These are phyloP conservation scores for Hedychridium roseum DNA, from an alignment of 2,888 invertebrate genomes.

Conservation along the genomic window DNA sequence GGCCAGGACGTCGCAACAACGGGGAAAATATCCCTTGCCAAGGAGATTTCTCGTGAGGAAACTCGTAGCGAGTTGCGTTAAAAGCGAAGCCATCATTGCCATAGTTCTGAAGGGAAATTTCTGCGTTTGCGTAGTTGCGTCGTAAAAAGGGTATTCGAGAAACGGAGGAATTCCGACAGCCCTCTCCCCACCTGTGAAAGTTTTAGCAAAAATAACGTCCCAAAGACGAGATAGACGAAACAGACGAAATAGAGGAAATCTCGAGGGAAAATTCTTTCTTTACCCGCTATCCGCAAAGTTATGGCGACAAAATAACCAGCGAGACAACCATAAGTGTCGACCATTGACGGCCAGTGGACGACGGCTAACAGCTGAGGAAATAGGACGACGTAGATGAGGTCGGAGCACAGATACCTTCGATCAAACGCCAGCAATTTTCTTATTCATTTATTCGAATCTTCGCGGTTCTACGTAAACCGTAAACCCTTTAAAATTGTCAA, in stretches of 20 bases:
- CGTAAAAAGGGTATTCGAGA: conserved; percentile 68
- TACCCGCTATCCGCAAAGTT: conserved; percentile 65
- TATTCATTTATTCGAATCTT: neutral
- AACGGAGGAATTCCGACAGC: conserved; percentile 67
- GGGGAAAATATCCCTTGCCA: conserved; percentile 55
- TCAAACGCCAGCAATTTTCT: too few relatives aligned
- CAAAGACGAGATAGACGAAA: neutral
- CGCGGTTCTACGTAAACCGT: neutral
- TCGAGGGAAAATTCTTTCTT: conserved; percentile 17
- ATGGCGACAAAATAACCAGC: conserved; percentile 66
- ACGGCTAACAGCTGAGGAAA: conserved; percentile 77
- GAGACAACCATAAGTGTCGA: conserved; percentile 76
- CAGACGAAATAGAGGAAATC: neutral
- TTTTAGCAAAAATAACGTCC: neutral
- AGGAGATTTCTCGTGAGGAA: conserved; percentile 58
- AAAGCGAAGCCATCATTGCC: conserved; percentile 70
- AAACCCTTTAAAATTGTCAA: neutral
- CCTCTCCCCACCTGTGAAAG: conserved; percentile 68
- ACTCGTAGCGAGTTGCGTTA: conserved; percentile 66
- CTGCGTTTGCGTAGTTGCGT: conserved; percentile 64
- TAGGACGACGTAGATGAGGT: conserved; percentile 76
- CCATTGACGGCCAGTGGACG: conserved; percentile 70
- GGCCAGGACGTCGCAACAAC: conserved; percentile 57
- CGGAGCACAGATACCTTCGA: conserved; percentile 73
- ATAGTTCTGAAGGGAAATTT: conserved; percentile 74